phyloP scores from a whole-genome alignment of 2,113 vertebrate species.

The Typhlomys cinereus region DNA sequence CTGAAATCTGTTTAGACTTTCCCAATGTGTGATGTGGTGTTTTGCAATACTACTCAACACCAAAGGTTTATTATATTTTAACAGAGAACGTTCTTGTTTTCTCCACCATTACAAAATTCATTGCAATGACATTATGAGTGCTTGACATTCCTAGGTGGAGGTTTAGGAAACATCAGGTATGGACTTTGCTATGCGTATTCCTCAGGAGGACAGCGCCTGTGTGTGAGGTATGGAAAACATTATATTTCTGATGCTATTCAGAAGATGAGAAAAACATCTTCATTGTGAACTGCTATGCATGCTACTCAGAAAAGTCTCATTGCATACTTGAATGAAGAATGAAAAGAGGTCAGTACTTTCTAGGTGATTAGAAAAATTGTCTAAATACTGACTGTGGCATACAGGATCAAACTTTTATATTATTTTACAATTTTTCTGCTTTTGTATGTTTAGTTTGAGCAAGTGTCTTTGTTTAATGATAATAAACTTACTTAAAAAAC shows the following conservation, averaged over 20 bases:
- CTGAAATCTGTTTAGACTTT: not conserved
- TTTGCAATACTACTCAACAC: not conserved
- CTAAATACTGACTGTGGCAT: not conserved
- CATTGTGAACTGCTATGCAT: not conserved
- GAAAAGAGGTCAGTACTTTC: not conserved
- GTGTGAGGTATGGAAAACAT: not conserved
- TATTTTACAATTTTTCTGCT: too few species aligned
- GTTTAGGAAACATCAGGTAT: not conserved
- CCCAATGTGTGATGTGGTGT: not conserved
- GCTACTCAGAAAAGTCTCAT: not conserved
- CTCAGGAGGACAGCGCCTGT: fast-evolving
- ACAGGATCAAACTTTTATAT: not conserved
- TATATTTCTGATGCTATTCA: not conserved
- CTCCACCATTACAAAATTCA: not conserved
- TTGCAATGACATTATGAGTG: not conserved
- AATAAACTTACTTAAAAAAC: slow-evolving; percentile 40
- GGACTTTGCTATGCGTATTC: not conserved
- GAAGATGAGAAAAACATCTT: not conserved
- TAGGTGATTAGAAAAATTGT: not conserved
- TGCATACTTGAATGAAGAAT: not conserved
- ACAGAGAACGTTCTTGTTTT: not conserved
- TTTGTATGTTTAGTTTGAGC: not conserved
- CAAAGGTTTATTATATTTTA: not conserved
- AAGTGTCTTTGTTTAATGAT: not conserved
- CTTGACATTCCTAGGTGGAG: not conserved